A percentile compares a stretch with the other conserved stretches of the same genome.
These are phyloP conservation scores for Rhizoglyphus robini DNA, from an alignment of 1,140 invertebrate genomes.

Conservation along the genomic window DNA sequence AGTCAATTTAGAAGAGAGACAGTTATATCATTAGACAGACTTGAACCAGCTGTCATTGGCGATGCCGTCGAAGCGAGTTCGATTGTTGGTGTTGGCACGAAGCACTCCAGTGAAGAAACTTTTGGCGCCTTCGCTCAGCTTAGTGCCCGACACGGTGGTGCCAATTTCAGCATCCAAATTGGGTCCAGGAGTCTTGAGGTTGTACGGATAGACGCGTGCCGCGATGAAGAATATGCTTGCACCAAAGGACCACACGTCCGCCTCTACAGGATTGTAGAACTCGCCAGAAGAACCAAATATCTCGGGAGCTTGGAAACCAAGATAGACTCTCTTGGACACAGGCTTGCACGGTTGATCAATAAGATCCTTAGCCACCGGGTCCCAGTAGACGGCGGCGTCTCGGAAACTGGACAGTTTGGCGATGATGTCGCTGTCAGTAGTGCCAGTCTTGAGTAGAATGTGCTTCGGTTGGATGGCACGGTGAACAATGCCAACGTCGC, in stretches of 20 bases:
- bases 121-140: not conserved
- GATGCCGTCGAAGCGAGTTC: not conserved
- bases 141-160: not conserved
- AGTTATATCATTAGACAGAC: too few relatives aligned
- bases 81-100: not conserved
- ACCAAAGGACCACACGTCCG: constrained; percentile 18
- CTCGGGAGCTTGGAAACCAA: constrained; percentile 10
- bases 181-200: not conserved
- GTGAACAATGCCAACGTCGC: not conserved
- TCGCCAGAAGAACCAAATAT: not conserved
- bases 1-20: too few relatives aligned
- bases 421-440: not conserved
- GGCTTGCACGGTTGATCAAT: not conserved
- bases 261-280: not conserved
- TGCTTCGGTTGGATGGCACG: constrained; percentile 12
- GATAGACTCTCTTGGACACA: not conserved
- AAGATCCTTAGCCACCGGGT: not conserved
- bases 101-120: not conserved
- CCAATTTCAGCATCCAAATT: not conserved
- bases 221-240: constrained; percentile 12
- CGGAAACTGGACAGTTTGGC: constrained; percentile 12
- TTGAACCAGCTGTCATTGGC: not conserved
- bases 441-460: not conserved
- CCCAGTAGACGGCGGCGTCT: not conserved
- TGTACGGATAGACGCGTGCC: not conserved